Conservation (phyloP, 1,140 invertebrate genomes). For the Zaprionus taronus region DNA sequence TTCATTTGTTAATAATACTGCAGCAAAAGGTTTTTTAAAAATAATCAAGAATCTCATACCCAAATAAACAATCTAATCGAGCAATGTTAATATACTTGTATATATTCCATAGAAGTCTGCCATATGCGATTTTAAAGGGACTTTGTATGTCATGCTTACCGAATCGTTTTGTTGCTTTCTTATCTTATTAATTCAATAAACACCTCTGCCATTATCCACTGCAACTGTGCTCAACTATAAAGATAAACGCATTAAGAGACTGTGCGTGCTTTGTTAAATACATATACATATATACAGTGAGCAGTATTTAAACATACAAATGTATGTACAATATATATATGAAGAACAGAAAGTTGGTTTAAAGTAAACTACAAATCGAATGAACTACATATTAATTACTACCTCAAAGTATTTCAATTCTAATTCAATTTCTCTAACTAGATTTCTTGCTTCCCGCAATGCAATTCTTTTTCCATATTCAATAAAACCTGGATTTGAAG, state of each 20-base stretch:
- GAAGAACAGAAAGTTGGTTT: too few relatives aligned
- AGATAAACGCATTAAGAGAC: background rate
- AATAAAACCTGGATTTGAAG: too few relatives aligned
- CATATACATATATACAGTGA: background rate
- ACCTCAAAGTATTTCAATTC: too few relatives aligned
- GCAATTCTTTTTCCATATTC: too few relatives aligned
- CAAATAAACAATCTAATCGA: constrained; percentile 63
- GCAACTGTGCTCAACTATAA: constrained; percentile 4
- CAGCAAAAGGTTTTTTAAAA: background rate
- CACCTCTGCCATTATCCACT: constrained; percentile 23
- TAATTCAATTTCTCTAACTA: too few relatives aligned
- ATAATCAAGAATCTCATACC: background rate
- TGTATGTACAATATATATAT: too few relatives aligned
- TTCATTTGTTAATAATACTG: background rate
- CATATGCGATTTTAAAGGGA: constrained; percentile 57
- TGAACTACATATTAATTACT: too few relatives aligned
- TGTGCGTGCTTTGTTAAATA: constrained; percentile 1
- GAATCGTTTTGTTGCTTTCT: constrained; percentile 48
- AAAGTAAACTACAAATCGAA: too few relatives aligned
- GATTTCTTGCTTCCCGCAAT: too few relatives aligned
- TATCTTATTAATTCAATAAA: constrained; percentile 73
- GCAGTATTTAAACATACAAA: background rate
- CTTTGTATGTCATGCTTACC: constrained; percentile 36
- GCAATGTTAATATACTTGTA: constrained; percentile 18
- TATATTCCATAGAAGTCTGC: constrained; percentile 40